phyloP scores from a whole-genome alignment of 92 coral and sea anemone genomes.

The Parazoanthus darwini region DNA sequence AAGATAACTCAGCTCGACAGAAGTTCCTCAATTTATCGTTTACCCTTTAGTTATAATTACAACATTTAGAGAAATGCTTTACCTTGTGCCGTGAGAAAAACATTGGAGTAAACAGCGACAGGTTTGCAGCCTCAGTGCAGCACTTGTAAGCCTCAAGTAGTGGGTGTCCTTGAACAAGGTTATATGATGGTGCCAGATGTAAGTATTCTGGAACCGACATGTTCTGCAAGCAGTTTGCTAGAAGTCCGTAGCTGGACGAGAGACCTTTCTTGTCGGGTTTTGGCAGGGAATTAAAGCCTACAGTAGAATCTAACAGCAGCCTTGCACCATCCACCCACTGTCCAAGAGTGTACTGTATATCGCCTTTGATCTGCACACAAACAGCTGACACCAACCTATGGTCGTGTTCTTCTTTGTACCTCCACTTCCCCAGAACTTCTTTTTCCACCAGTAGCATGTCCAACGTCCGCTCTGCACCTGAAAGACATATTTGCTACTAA shows the following conservation, averaged over 20 bases:
- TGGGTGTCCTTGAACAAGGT: slow-evolving; percentile 74
- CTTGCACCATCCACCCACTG: slow-evolving; percentile 75
- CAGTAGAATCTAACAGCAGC: slow-evolving; percentile 70
- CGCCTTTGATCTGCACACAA: slow-evolving; percentile 92
- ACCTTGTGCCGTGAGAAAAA: slow-evolving; percentile 86
- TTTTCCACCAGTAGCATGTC: slow-evolving; percentile 70
- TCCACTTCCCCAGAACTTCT: slow-evolving; percentile 73
- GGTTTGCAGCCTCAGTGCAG: slow-evolving; percentile 67
- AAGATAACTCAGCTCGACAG: too few species aligned
- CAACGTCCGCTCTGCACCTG: slow-evolving; percentile 90
- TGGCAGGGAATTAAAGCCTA: slow-evolving; percentile 63
- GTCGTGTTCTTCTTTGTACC: slow-evolving; percentile 72
- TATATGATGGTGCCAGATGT: slow-evolving; percentile 50
- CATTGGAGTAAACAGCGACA: slow-evolving; percentile 77
- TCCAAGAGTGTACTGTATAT: slow-evolving; percentile 88
- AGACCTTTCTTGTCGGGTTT: slow-evolving; percentile 90
- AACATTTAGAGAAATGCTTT: background rate
- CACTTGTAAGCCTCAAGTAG: slow-evolving; percentile 76
- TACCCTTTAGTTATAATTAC: background rate
- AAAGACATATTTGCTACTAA: background rate
- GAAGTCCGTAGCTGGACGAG: slow-evolving; percentile 73
- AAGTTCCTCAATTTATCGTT: too few species aligned
- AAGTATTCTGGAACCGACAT: slow-evolving; percentile 74
- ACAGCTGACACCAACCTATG: slow-evolving; percentile 86
- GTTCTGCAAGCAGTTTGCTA: slow-evolving; percentile 75